phyloP scores from a whole-genome alignment of 2,113 vertebrate genomes.

The Zosterops pallidus region DNA sequence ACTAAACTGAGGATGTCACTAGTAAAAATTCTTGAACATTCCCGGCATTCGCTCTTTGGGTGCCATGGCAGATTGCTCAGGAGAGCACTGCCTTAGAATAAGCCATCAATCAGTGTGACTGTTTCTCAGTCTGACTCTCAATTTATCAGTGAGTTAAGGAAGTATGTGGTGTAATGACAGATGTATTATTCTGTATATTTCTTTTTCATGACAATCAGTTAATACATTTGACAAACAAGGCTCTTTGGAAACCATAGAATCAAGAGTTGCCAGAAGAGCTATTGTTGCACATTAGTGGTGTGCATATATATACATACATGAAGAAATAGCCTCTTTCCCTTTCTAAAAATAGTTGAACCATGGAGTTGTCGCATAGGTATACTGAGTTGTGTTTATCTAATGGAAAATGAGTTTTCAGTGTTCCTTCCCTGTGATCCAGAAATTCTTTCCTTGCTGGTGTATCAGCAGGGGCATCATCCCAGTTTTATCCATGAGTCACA shows the following conservation, averaged over 20 bases:
- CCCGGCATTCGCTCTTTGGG: background rate
- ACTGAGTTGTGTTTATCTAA: background rate
- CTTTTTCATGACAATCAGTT: background rate
- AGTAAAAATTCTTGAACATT: background rate
- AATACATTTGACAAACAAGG: background rate
- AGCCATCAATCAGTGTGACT: constrained; percentile 26
- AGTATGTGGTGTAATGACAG: background rate
- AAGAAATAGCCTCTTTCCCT: background rate
- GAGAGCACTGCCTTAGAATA: constrained; percentile 5
- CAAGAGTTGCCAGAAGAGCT: background rate
- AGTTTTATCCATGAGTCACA: background rate
- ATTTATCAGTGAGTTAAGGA: background rate
- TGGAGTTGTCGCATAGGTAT: background rate
- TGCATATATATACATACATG: too few relatives aligned
- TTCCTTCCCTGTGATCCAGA: background rate
- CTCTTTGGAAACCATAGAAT: background rate
- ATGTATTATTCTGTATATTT: background rate
- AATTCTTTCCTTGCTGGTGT: background rate
- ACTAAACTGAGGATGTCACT: background rate
- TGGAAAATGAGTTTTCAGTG: background rate
- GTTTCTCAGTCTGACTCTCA: background rate
- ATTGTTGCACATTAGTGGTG: background rate
- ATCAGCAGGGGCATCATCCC: background rate
- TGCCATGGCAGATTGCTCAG: background rate
- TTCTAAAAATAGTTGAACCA: background rate